Percentiles rank a stretch among this genome's conserved stretches.
Conservation (phyloP, 23 tunicate species). For the Phallusia fumigata region DNA sequence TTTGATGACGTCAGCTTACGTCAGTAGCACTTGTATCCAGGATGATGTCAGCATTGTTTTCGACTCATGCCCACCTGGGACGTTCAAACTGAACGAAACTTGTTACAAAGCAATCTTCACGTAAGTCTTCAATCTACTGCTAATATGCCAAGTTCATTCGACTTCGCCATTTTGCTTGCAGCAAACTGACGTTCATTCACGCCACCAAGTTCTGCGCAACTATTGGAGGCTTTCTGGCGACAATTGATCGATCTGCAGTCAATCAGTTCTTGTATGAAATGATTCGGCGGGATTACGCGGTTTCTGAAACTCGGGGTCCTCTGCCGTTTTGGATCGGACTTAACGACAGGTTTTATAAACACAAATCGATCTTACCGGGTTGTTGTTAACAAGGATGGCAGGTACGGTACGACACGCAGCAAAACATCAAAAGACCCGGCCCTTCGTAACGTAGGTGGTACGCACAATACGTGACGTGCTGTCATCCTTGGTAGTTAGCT, state of each 20-base stretch:
- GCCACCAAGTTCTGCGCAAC: neutral
- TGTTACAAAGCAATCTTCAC: neutral
- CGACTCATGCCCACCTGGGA: neutral
- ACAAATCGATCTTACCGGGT: no score
- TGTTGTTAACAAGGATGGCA: no score
- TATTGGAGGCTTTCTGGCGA: neutral
- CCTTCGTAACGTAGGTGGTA: no score
- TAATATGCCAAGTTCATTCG: neutral
- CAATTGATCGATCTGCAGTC: neutral
- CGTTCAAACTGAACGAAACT: neutral
- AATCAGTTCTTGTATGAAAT: conserved; percentile 18
- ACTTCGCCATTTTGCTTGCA: neutral
- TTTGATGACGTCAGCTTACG: neutral
- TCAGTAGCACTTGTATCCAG: neutral
- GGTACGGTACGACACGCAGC: no score
- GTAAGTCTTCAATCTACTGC: neutral
- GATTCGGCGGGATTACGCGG: neutral
- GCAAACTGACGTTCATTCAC: neutral
- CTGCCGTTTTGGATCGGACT: conserved; percentile 12
- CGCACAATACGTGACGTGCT: no score
- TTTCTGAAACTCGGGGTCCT: neutral
- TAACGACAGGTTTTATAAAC: conserved; percentile 17
- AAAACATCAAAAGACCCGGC: no score
- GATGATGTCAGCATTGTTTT: neutral
- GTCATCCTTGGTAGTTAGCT: no score